These are phyloP conservation scores for Polydesmus complanatus DNA, from an alignment of 2,888 invertebrate species.

Conservation along the genomic window DNA sequence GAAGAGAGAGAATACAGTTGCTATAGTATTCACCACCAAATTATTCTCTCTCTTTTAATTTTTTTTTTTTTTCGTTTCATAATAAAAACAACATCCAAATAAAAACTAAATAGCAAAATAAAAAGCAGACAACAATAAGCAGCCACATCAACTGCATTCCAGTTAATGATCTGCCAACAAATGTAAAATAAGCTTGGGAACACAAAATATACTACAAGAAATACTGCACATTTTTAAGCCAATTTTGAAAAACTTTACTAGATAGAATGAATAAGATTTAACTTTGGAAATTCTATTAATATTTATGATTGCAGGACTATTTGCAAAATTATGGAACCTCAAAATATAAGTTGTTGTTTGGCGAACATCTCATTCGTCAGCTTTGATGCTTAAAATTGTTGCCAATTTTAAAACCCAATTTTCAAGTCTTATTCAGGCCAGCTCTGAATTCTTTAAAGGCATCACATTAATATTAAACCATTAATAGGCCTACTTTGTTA, in stretches of 20 bases:
- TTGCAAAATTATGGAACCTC: no score
- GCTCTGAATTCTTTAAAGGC: no score
- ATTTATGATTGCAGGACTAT: no score
- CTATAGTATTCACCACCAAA: not conserved
- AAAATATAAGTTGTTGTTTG: no score
- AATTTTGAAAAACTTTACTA: not conserved
- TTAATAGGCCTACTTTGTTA: no score
- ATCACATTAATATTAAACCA: no score
- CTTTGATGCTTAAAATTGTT: no score
- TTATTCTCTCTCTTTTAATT: not conserved
- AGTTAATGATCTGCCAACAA: not conserved
- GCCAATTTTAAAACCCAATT: no score
- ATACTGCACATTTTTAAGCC: not conserved
- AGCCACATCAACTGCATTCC: not conserved
- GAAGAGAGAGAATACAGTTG: not conserved
- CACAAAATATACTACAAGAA: not conserved
- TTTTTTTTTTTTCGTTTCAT: not conserved
- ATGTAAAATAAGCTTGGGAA: not conserved
- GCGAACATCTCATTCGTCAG: no score
- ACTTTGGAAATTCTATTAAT: no score
- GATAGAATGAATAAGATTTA: no score
- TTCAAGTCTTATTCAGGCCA: no score
- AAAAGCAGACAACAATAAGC: not conserved
- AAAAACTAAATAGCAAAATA: not conserved
- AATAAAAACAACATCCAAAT: not conserved